Evolutionary conservation across 2,113 vertebrate genomes (phyloP).

Genomic region (Oncorhynchus tshawytscha): DNA sequence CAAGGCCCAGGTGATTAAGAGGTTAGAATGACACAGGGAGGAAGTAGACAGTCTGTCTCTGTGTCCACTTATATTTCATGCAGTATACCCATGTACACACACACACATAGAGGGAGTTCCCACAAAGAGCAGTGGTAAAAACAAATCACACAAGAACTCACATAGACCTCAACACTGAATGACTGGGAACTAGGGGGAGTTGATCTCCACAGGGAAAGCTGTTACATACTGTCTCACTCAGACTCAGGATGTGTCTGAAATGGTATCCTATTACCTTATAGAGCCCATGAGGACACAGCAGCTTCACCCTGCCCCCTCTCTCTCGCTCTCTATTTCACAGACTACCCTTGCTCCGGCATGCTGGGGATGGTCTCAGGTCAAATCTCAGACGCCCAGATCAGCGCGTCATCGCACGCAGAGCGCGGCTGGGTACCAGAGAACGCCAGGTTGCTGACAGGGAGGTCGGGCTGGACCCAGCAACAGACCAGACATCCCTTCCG

Average conservation of each 20-base stretch:
- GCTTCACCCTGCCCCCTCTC: neutral
- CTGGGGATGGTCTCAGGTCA: constrained; percentile 96
- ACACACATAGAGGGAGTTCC: neutral
- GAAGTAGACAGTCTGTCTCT: neutral
- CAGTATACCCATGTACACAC: neutral
- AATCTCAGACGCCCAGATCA: constrained; percentile 91
- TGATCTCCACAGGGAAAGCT: no score
- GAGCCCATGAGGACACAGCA: no score
- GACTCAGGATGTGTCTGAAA: no score
- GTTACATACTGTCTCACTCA: neutral
- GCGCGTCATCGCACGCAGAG: constrained; percentile 85
- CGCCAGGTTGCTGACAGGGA: constrained; percentile 86
- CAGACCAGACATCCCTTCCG: constrained; percentile 73
- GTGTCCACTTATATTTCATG: neutral
- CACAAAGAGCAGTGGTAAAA: no score
- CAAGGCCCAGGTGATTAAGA: neutral
- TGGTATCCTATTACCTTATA: no score
- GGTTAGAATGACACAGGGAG: neutral
- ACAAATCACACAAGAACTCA: neutral
- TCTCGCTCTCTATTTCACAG: constrained; percentile 45
- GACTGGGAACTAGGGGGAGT: no score
- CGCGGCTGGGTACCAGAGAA: constrained; percentile 93
- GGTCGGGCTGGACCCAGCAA: constrained; percentile 86
- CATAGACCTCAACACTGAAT: neutral
- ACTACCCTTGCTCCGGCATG: constrained; percentile 93